Base-by-base conservation (phyloP, 2,113 vertebrate species). In the Indicator indicator region DNA sequence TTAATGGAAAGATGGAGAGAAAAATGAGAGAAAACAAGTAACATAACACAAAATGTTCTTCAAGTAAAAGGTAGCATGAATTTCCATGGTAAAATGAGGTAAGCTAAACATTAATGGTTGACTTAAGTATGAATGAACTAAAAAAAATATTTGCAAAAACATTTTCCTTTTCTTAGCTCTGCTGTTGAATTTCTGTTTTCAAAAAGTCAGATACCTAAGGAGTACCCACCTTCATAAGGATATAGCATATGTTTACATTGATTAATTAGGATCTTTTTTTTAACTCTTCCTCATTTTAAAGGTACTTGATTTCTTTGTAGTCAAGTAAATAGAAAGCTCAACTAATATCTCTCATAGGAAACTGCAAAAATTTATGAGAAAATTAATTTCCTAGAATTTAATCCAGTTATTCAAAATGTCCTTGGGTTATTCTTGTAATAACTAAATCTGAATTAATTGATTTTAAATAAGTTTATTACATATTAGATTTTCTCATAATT, bases 351-450 rank as follows among this genome's bases (percentile, higher is more conserved):
- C 70, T 48, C 78, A 42, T 42, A 63, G 46, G 58, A 75, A 81
- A 92, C 12, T 54, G 13, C 15, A 78, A 85, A 70, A 60, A 23
- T 86, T 69, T 87, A 80, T 42, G 26, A 92, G 42, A 67, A 72
- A 81, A 85, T 88, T 90, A 70, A 16, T 62, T 91, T 89, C 23
- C 79, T 82, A 42, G 12, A 88, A 54, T 58, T 84, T 96, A 94
- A 95, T 42, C 9, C 26, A 40, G 12, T 94, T 93, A 78, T 28
- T 52, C 14, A 71, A 86, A 93, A 91, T 89, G 27, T 18, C 30
- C 23, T 5, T 36, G 19, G 73, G 68, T 75, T 38, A 93, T 73
- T 80, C 14, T 28, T 85, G 55, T 90, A 90, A 86, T 86, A 90
- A 86, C 15, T 58, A 85, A 88, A 91, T 56, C 8, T 42, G 27